phyloP scores from a whole-genome alignment of 2,888 invertebrate species.

The Cyclophora punctaria region DNA sequence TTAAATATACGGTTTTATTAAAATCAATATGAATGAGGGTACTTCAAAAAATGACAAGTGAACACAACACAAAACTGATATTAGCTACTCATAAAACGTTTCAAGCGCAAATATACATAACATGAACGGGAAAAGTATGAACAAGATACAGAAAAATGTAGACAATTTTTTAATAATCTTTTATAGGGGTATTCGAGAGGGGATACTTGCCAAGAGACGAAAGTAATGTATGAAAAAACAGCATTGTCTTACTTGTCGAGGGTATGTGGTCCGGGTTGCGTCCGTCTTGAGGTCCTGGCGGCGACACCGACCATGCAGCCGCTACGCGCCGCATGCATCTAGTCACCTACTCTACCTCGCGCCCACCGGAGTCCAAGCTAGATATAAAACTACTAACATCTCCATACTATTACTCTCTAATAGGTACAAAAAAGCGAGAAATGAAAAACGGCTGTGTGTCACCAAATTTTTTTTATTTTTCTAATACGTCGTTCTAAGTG shows the following conservation, averaged over 20 bases:
- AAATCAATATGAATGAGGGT: no score
- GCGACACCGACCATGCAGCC: constrained; percentile 49
- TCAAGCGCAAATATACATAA: no score
- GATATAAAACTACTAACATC: constrained; percentile 40
- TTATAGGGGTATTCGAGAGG: neutral
- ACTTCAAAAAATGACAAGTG: no score
- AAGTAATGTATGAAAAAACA: constrained; percentile 19
- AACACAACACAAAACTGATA: no score
- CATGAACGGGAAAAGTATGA: no score
- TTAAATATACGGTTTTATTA: no score
- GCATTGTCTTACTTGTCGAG: constrained; percentile 38
- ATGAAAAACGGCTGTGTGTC: constrained; percentile 72
- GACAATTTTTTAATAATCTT: no score
- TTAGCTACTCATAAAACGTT: no score
- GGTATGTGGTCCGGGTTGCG: constrained; percentile 20
- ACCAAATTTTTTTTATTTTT: constrained; percentile 58
- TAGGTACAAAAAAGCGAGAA: constrained; percentile 61
- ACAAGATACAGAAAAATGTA: no score
- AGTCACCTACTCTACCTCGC: constrained; percentile 29
- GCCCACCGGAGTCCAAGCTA: constrained; percentile 56
- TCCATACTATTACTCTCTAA: constrained; percentile 34
- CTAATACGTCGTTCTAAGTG: constrained; percentile 66
- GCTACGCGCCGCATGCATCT: constrained; percentile 60
- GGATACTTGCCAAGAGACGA: constrained; percentile 18
- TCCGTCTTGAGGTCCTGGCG: constrained; percentile 29